Evolutionary conservation across 2,113 vertebrate genomes (phyloP).

Genomic region (Murina feae): DNA sequence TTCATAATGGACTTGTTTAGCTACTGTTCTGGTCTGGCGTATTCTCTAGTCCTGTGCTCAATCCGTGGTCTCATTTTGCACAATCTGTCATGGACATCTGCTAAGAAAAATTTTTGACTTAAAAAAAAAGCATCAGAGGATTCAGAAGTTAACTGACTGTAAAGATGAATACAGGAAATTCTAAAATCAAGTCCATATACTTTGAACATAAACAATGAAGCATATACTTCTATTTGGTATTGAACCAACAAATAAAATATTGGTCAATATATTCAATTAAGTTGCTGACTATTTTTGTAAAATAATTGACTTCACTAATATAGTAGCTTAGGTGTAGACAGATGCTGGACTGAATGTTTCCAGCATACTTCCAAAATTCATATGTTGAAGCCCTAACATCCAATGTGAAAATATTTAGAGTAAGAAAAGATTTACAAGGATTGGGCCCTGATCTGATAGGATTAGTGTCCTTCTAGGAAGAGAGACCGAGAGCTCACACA

Average conservation of each 20-base stretch:
- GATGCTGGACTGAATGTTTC: background rate
- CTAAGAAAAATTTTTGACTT: background rate
- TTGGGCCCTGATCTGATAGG: background rate
- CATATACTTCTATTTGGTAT: background rate
- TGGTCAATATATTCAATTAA: background rate
- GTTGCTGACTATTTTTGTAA: background rate
- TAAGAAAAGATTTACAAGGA: background rate
- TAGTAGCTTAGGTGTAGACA: background rate
- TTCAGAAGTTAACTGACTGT: background rate
- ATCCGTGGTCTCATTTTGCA: background rate
- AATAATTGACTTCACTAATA: background rate
- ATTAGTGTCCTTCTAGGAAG: background rate
- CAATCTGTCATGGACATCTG: slow-evolving; percentile 42
- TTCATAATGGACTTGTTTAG: background rate
- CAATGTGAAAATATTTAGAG: background rate
- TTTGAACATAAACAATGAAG: background rate
- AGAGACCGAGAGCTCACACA: background rate
- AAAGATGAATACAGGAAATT: background rate
- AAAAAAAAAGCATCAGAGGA: background rate
- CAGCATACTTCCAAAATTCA: background rate
- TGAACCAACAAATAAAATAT: background rate
- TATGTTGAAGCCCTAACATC: background rate
- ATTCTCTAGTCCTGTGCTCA: background rate
- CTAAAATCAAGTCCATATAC: background rate
- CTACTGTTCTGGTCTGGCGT: background rate